These are phyloP conservation scores for Seladonia tumulorum DNA, from an alignment of 2,888 invertebrate genomes.

Conservation along the genomic window DNA sequence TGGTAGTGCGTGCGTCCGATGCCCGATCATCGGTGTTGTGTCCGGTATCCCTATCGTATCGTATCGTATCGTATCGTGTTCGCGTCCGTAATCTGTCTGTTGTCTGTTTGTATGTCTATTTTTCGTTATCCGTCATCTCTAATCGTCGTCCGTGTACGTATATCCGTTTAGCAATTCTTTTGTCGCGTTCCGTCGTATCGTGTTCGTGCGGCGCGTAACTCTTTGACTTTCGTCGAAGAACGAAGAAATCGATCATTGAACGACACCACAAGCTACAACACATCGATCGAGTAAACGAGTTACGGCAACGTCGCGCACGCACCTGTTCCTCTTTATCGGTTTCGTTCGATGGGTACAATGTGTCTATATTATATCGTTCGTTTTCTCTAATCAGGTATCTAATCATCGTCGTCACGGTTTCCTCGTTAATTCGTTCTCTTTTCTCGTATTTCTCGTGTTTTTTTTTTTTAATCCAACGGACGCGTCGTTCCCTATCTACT, in stretches of 20 bases:
- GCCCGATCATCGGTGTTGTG: slow-evolving; percentile 11
- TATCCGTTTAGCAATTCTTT: not conserved
- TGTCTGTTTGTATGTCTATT: no score
- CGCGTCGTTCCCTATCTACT: slow-evolving; percentile 36
- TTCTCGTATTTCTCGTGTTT: not conserved
- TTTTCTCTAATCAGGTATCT: not conserved
- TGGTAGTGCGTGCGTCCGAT: slow-evolving; percentile 49
- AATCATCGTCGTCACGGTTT: not conserved
- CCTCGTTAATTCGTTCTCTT: not conserved
- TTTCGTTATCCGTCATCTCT: not conserved
- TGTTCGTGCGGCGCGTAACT: not conserved
- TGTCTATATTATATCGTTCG: not conserved
- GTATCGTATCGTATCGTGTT: not conserved
- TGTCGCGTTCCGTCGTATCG: not conserved
- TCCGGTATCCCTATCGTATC: slow-evolving; percentile 12
- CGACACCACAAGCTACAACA: not conserved
- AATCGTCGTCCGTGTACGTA: not conserved
- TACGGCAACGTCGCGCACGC: not conserved
- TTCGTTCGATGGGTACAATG: not conserved
- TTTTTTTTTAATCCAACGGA: not conserved
- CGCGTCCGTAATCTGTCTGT: not conserved
- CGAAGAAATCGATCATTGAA: not conserved
- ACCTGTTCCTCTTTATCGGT: not conserved
- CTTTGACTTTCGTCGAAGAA: not conserved
- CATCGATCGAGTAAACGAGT: not conserved